These are phyloP conservation scores for Lucilia sericata DNA, from an alignment of 1,140 invertebrate species.

Conservation along the genomic window DNA sequence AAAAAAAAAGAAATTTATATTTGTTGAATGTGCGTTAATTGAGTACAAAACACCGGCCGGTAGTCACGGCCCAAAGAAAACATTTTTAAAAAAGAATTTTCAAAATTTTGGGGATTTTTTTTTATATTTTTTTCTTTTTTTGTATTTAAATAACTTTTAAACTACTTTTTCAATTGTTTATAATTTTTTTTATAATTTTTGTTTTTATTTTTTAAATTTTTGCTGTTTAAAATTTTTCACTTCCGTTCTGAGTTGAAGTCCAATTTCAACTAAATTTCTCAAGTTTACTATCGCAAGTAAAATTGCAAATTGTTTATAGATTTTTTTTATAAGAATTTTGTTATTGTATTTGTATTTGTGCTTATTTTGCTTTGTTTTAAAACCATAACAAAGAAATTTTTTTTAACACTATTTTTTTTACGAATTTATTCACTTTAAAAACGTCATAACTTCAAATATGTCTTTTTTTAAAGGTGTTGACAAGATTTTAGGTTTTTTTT, in stretches of 20 bases:
- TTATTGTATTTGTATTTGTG: slow-evolving; percentile 16
- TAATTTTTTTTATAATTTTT: slow-evolving; percentile 1
- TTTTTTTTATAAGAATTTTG: background rate
- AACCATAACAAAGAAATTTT: slow-evolving; percentile 15
- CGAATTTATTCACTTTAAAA: background rate
- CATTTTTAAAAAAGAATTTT: background rate
- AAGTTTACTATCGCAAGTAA: background rate
- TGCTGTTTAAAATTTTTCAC: background rate
- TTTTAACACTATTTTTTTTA: too few species aligned
- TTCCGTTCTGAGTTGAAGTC: background rate
- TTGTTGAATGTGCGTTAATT: slow-evolving; percentile 47
- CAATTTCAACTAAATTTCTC: slow-evolving; percentile 21
- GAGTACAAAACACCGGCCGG: slow-evolving; percentile 67
- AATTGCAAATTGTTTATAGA: background rate
- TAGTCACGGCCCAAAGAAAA: slow-evolving; percentile 39
- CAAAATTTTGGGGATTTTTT: background rate
- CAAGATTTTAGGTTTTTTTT: slow-evolving; percentile 12
- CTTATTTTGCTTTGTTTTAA: background rate
- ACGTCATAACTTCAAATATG: background rate
- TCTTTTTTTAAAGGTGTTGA: background rate
- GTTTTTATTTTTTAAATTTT: background rate
- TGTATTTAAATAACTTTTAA: background rate
- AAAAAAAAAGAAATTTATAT: background rate
- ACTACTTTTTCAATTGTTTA: background rate
- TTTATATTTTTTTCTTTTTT: slow-evolving; percentile 9